A percentile compares a stretch with the other conserved stretches of the same genome.
These are phyloP conservation scores for Taenaris catops DNA, from an alignment of 2,888 invertebrate species.

Conservation along the genomic window DNA sequence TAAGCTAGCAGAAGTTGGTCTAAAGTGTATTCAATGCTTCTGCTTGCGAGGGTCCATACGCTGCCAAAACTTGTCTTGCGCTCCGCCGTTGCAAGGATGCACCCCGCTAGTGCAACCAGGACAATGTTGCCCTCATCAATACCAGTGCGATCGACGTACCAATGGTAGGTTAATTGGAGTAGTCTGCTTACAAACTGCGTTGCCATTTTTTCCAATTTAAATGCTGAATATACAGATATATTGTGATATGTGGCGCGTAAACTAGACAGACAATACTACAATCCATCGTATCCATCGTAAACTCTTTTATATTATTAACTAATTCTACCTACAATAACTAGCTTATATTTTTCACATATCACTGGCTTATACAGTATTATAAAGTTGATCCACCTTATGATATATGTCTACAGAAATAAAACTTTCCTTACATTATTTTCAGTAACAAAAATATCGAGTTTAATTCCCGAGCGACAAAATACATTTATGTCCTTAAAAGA, in stretches of 20 bases:
- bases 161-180: conserved; percentile 21
- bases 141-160: conserved; percentile 82
- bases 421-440: conserved; percentile 8
- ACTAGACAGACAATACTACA: no score
- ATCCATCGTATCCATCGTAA: no score
- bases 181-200: no score
- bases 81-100: conserved; percentile 87
- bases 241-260: no score
- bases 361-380: no score
- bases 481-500: conserved; percentile 35
- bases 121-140: conserved; percentile 92
- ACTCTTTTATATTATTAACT: no score
- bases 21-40: conserved; percentile 88
- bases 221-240: no score
- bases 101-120: conserved; percentile 86
- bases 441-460: conserved; percentile 20
- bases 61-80: conserved; percentile 88
- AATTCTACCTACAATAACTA: no score
- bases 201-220: no score
- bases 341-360: no score
- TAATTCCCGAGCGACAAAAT: conserved; percentile 28
- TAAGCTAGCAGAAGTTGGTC: conserved; percentile 62
- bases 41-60: conserved; percentile 86
- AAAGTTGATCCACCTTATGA: no score
- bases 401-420: no score